These are phyloP conservation scores for Ceyx margarethae DNA, from an alignment of 2,113 vertebrate genomes.

Conservation along the genomic window DNA sequence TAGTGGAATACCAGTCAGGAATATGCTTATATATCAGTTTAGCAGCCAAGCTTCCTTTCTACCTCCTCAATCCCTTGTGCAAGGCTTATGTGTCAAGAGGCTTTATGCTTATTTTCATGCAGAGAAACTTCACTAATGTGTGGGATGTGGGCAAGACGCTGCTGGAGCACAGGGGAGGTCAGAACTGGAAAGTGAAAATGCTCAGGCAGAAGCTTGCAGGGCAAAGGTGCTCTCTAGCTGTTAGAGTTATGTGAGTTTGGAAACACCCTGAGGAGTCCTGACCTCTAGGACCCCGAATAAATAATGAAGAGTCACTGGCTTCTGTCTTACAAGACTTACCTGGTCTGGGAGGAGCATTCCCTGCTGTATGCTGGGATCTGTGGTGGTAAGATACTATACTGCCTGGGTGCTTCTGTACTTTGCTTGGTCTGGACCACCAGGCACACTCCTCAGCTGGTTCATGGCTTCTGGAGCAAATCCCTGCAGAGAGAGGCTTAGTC, in stretches of 20 bases:
- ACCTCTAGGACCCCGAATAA: background rate
- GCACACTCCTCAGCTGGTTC: background rate
- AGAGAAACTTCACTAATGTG: background rate
- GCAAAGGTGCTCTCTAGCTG: background rate
- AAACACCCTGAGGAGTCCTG: background rate
- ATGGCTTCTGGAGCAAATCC: background rate
- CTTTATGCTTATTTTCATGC: background rate
- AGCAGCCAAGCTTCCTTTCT: background rate
- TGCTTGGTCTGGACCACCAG: accelerated
- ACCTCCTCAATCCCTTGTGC: background rate
- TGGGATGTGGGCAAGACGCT: background rate
- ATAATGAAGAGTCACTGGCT: background rate
- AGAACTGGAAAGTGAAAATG: background rate
- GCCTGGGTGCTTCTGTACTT: background rate
- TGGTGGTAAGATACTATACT: background rate
- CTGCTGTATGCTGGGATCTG: accelerated
- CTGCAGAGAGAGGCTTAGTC: background rate
- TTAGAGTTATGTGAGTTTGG: background rate
- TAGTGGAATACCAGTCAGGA: background rate
- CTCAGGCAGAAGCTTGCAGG: background rate
- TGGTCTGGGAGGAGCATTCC: background rate
- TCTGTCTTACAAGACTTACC: background rate
- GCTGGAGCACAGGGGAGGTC: background rate
- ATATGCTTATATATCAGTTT: background rate
- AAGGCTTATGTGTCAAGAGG: background rate